phyloP scores from a whole-genome alignment of 2,888 invertebrate species.

The Drosophila nigritarsus region DNA sequence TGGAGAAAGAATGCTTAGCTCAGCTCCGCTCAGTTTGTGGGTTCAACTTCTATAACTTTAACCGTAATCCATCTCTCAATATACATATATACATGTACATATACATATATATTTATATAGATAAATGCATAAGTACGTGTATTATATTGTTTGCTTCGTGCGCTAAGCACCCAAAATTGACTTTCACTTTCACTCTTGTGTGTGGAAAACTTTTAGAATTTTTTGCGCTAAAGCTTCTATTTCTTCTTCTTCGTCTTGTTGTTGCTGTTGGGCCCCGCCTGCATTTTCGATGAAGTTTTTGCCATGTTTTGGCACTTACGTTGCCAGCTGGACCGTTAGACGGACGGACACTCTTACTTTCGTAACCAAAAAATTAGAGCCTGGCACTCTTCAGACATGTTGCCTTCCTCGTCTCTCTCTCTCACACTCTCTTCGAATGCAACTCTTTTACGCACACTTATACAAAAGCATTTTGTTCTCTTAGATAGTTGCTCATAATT shows the following conservation, averaged over 20 bases:
- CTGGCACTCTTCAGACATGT: conserved; percentile 57
- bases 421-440: conserved; percentile 10
- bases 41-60: conserved; percentile 20
- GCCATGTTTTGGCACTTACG: conserved; percentile 36
- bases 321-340: conserved; percentile 19
- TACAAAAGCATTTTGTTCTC: conserved; percentile 1
- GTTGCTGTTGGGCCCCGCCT: conserved; percentile 30
- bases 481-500: background rate
- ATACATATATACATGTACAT: conserved; percentile 8
- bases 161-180: conserved; percentile 49
- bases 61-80: conserved; percentile 39
- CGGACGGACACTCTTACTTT: conserved; percentile 65
- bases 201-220: conserved; percentile 69
- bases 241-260: background rate
- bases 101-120: conserved; percentile 6
- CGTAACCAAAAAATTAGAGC: conserved; percentile 56
- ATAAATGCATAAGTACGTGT: background rate
- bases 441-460: conserved; percentile 29
- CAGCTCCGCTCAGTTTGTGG: background rate
- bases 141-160: conserved; percentile 32
- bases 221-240: conserved; percentile 29
- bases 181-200: conserved; percentile 61
- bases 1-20: background rate
- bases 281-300: conserved; percentile 66
- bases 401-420: conserved; percentile 22